These are phyloP conservation scores for Tachina fera DNA, from an alignment of 2,888 invertebrate genomes.

Conservation along the genomic window DNA sequence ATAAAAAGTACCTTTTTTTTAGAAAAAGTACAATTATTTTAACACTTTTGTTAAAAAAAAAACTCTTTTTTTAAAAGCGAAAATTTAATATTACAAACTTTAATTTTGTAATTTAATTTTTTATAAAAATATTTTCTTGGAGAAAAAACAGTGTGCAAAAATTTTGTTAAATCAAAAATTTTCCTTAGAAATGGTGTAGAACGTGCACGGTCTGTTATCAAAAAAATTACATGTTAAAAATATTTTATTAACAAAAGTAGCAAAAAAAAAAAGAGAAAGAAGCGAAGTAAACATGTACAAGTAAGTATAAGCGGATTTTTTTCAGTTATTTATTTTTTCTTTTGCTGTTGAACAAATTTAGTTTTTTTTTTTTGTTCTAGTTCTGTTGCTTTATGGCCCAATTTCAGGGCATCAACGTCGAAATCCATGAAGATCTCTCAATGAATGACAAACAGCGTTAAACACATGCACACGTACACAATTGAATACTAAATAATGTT, in stretches of 20 bases:
- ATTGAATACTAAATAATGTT: slow-evolving; percentile 17
- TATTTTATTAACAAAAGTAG: slow-evolving; percentile 43
- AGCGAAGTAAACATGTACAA: slow-evolving; percentile 23
- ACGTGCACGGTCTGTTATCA: slow-evolving; percentile 2
- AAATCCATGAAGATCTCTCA: slow-evolving; percentile 62
- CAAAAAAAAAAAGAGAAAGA: slow-evolving; percentile 12
- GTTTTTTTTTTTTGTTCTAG: slow-evolving; percentile 58
- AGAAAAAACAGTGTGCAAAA: no score
- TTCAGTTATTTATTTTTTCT: neutral
- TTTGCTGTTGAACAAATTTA: slow-evolving; percentile 19
- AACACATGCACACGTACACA: slow-evolving; percentile 23
- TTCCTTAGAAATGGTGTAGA: slow-evolving; percentile 3
- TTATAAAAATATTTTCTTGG: no score
- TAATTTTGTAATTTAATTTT: no score
- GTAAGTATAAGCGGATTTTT: slow-evolving; percentile 44
- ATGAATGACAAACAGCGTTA: slow-evolving; percentile 62
- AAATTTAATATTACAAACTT: no score
- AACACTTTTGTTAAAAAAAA: no score
- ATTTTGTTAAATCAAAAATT: neutral
- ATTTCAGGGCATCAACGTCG: slow-evolving; percentile 69
- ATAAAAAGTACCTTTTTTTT: no score
- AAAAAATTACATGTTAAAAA: slow-evolving; percentile 43
- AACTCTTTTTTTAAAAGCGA: no score
- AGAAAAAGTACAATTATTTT: no score
- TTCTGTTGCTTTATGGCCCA: slow-evolving; percentile 61